These are phyloP conservation scores for Drosophila flavopinicola DNA, from an alignment of 2,888 invertebrate genomes.

Conservation along the genomic window DNA sequence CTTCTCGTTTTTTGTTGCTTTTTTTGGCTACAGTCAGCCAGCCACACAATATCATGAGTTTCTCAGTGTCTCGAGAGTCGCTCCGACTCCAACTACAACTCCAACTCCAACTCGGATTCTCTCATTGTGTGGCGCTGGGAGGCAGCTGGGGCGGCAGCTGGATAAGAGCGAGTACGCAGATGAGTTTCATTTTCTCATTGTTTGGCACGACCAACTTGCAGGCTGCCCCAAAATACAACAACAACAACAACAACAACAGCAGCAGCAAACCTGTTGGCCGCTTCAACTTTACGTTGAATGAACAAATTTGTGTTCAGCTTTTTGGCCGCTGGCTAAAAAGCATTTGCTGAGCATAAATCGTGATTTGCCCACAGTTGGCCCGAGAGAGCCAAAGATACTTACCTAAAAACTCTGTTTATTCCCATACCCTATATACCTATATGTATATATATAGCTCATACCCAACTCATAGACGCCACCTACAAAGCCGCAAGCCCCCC, in stretches of 20 bases:
- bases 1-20: neutral
- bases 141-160: slow-evolving; percentile 41
- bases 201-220: slow-evolving; percentile 53
- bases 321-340: slow-evolving; percentile 69
- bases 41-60: slow-evolving; percentile 5
- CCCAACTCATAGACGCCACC: slow-evolving; percentile 46
- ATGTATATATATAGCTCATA: neutral
- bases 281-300: slow-evolving; percentile 67
- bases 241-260: slow-evolving; percentile 16
- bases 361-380: slow-evolving; percentile 50
- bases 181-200: slow-evolving; percentile 78
- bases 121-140: slow-evolving; percentile 54
- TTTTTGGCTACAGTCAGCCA: slow-evolving; percentile 15
- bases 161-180: slow-evolving; percentile 67
- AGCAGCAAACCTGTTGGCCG: slow-evolving; percentile 62
- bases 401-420: slow-evolving; percentile 3
- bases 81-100: neutral
- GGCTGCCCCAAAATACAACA: slow-evolving; percentile 44
- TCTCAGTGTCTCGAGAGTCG: slow-evolving; percentile 11
- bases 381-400: slow-evolving; percentile 37
- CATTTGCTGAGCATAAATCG: slow-evolving; percentile 74
- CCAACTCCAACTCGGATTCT: neutral
- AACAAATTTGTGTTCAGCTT: slow-evolving; percentile 65
- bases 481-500: slow-evolving; percentile 31
- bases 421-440: slow-evolving; percentile 6